Evolutionary conservation across 2,888 invertebrate genomes (phyloP).

Genomic region (Labia minor): DNA sequence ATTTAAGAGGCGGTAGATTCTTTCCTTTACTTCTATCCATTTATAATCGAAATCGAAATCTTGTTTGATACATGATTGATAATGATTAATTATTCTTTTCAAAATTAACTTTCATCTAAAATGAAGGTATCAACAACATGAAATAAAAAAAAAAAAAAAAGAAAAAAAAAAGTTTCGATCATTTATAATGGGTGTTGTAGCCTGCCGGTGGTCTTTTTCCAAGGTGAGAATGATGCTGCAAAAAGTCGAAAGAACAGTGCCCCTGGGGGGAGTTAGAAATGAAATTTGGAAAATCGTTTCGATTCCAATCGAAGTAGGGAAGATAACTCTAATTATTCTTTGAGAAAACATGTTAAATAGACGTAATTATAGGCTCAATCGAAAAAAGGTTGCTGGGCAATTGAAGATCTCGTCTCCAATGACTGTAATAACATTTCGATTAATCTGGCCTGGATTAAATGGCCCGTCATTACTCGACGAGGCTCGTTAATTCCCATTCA

Average conservation of each 20-base stretch:
- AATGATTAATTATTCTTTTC: neutral
- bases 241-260: neutral
- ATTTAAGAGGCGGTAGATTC: neutral
- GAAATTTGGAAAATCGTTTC: neutral
- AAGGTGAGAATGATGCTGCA: neutral
- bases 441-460: neutral
- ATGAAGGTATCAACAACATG: slow-evolving; percentile 3
- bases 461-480: neutral
- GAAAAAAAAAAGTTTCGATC: neutral
- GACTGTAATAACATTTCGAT: neutral
- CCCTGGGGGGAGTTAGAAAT: neutral
- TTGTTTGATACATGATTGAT: slow-evolving; percentile 4
- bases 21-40: neutral
- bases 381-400: neutral
- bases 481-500: neutral
- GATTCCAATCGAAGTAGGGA: neutral
- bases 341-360: neutral
- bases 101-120: slow-evolving; percentile 1
- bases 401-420: neutral
- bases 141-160: neutral
- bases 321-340: neutral
- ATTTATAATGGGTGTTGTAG: neutral
- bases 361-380: neutral
- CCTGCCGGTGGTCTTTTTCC: neutral
- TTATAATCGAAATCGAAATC: neutral